These are phyloP conservation scores for Mycteria americana DNA, from an alignment of 2,797 vertebrate species.

Conservation along the genomic window DNA sequence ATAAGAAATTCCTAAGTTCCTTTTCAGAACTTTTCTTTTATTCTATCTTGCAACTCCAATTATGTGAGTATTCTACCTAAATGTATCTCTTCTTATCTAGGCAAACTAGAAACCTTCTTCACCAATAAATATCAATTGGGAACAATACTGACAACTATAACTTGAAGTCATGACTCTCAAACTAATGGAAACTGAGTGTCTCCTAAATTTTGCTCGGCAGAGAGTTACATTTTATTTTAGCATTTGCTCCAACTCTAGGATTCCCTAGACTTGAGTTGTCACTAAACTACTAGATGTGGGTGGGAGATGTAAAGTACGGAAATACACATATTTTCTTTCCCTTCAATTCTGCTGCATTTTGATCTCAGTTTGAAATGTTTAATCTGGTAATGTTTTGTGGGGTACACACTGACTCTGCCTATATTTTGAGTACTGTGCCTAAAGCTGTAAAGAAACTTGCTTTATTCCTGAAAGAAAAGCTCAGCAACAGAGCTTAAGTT, in stretches of 20 bases:
- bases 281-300: not conserved
- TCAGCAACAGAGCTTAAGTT: not conserved
- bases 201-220: not conserved
- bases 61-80: not conserved
- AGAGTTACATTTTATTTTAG: not conserved
- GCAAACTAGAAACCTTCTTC: not conserved
- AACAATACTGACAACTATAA: not conserved
- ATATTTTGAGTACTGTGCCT: not conserved
- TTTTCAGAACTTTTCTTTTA: not conserved
- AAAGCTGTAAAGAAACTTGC: not conserved
- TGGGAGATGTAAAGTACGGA: fast-evolving
- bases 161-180: not conserved
- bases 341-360: not conserved
- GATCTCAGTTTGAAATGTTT: not conserved
- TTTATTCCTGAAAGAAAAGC: not conserved
- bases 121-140: not conserved
- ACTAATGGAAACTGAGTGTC: not conserved
- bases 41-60: not conserved
- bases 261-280: not conserved
- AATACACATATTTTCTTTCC: not conserved
- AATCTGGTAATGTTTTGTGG: not conserved
- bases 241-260: not conserved
- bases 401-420: not conserved
- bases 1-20: not conserved
- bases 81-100: not conserved